Evolutionary conservation across 2,797 vertebrate genomes (phyloP).

Genomic region (Enteromius unitaeniatus): DNA sequence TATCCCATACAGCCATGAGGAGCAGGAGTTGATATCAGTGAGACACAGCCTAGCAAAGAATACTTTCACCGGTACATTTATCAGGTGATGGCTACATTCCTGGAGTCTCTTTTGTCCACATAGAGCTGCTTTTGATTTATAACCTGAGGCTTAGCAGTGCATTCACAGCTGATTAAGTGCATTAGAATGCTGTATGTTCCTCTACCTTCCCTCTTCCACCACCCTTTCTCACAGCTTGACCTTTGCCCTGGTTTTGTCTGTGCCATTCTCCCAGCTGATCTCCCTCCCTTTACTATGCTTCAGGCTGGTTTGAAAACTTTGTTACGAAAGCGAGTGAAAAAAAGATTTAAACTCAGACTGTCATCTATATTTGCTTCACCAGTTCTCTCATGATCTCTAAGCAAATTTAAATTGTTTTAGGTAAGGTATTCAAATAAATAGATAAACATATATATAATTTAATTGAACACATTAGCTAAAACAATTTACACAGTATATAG

Average conservation of each 20-base stretch:
- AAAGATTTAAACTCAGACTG: slow-evolving; percentile 10
- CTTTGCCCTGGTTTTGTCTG: slow-evolving; percentile 1
- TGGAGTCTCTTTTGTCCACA: neutral
- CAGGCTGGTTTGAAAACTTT: slow-evolving; percentile 25
- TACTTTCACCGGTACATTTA: neutral
- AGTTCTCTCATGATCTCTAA: neutral
- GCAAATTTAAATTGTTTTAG: neutral
- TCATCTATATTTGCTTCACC: slow-evolving; percentile 1
- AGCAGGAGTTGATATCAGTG: neutral
- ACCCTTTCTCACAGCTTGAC: slow-evolving; percentile 15
- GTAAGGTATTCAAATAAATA: neutral
- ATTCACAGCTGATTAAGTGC: slow-evolving; percentile 9
- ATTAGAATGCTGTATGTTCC: slow-evolving; percentile 10
- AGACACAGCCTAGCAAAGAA: neutral
- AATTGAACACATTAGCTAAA: too few relatives aligned
- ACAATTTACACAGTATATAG: too few relatives aligned
- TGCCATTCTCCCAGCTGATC: neutral
- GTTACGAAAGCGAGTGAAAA: slow-evolving; percentile 5
- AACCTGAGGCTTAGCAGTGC: slow-evolving; percentile 14
- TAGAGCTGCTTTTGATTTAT: slow-evolving; percentile 6
- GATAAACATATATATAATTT: too few relatives aligned
- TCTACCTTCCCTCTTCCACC: neutral
- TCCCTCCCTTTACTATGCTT: neutral
- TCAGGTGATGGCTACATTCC: neutral
- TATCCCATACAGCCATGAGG: neutral